Conservation (phyloP, 2,113 vertebrate species). For the Zapornia atra region DNA sequence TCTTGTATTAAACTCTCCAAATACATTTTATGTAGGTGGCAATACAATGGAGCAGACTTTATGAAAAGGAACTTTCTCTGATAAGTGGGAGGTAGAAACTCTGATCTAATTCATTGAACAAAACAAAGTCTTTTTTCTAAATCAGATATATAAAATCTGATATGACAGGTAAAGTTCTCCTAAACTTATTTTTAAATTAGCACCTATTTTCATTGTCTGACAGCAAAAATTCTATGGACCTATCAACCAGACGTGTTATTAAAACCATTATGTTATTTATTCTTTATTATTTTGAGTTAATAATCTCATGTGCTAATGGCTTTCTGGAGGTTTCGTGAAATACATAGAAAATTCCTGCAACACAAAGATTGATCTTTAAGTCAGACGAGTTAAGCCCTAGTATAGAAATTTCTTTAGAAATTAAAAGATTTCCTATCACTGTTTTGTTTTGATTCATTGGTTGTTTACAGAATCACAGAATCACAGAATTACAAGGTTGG, state of each 20-base stretch:
- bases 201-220: background rate
- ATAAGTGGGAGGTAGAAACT: background rate
- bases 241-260: background rate
- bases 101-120: background rate
- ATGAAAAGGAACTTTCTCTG: background rate
- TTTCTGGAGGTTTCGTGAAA: background rate
- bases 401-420: background rate
- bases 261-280: background rate
- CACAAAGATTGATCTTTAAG: background rate
- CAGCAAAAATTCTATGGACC: background rate
- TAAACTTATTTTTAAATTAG: background rate
- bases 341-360: background rate
- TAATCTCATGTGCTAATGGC: fast-evolving
- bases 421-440: background rate
- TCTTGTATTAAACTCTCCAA: background rate
- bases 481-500: too few species aligned
- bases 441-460: fast-evolving
- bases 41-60: background rate
- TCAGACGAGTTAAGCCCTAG: background rate
- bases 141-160: background rate
- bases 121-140: background rate
- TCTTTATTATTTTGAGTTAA: background rate
- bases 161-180: background rate
- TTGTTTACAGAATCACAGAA: background rate
- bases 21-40: background rate